Evolutionary conservation across 1,140 invertebrate species (phyloP).

Genomic region (Arctopsyche grandis): DNA sequence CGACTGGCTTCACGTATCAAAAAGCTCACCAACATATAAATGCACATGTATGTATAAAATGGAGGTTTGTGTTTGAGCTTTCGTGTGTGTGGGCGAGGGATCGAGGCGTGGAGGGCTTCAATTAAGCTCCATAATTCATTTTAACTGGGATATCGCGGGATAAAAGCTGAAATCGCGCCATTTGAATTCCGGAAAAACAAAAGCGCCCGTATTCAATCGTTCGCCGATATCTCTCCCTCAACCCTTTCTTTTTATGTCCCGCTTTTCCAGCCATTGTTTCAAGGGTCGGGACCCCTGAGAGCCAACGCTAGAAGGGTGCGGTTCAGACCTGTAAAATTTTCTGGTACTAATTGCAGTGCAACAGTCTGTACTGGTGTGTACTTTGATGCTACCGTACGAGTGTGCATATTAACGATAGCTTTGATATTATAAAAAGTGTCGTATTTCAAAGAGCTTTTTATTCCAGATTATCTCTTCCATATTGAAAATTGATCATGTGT

Average conservation of each 20-base stretch:
- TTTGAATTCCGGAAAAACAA: conserved; percentile 42
- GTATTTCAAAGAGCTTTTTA: too few relatives aligned
- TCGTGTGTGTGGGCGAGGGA: not conserved
- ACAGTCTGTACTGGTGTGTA: too few relatives aligned
- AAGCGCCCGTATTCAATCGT: conserved; percentile 39
- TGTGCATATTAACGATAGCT: too few relatives aligned
- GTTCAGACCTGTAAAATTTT: not conserved
- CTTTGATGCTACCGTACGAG: too few relatives aligned
- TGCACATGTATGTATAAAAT: too few relatives aligned
- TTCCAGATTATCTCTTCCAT: too few relatives aligned
- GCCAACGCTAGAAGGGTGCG: not conserved
- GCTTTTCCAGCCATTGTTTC: not conserved
- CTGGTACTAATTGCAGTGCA: too few relatives aligned
- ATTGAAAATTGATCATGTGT: too few relatives aligned
- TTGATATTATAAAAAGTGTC: too few relatives aligned
- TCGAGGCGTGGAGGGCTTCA: conserved; percentile 15
- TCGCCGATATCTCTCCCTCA: conserved; percentile 20
- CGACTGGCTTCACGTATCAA: too few relatives aligned
- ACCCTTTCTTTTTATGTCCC: conserved; percentile 1
- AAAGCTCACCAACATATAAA: too few relatives aligned
- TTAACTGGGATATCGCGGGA: conserved; percentile 26
- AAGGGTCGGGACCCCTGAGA: not conserved
- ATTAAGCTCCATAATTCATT: conserved; percentile 40
- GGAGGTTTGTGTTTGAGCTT: too few relatives aligned
- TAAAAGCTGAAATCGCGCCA: conserved; percentile 37